Conservation (phyloP, 2,888 invertebrate species). For the Drosophila lacicola region DNA sequence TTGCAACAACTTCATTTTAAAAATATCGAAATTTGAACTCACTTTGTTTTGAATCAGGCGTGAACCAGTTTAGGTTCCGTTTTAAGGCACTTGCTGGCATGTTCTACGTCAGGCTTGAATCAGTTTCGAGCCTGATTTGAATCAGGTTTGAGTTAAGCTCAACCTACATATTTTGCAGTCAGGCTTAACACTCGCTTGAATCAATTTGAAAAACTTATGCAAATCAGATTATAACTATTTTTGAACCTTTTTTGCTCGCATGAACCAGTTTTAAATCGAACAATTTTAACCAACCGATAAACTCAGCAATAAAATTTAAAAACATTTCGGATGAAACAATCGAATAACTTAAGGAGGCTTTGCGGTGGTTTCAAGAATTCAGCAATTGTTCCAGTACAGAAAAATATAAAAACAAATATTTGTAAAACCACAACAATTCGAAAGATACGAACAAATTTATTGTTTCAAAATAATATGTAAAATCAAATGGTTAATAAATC, state of each 20-base stretch:
- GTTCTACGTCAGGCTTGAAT: neutral
- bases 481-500: conserved; percentile 21
- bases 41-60: too few relatives aligned
- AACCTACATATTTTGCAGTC: neutral
- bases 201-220: neutral
- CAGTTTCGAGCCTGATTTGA: neutral
- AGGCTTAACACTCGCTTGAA: neutral
- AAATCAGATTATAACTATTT: too few relatives aligned
- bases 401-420: neutral
- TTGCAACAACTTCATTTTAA: too few relatives aligned
- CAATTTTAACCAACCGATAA: too few relatives aligned
- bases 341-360: too few relatives aligned
- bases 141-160: neutral
- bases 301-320: too few relatives aligned
- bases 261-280: too few relatives aligned
- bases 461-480: conserved; percentile 4
- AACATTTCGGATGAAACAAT: too few relatives aligned
- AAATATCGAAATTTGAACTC: too few relatives aligned
- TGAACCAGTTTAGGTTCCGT: too few relatives aligned
- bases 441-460: conserved; percentile 6
- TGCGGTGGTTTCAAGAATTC: too few relatives aligned
- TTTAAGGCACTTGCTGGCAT: neutral
- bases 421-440: neutral
- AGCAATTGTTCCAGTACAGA: neutral
- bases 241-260: too few relatives aligned